Conservation (phyloP, 2,113 vertebrate genomes). For the Arenaria interpres region DNA sequence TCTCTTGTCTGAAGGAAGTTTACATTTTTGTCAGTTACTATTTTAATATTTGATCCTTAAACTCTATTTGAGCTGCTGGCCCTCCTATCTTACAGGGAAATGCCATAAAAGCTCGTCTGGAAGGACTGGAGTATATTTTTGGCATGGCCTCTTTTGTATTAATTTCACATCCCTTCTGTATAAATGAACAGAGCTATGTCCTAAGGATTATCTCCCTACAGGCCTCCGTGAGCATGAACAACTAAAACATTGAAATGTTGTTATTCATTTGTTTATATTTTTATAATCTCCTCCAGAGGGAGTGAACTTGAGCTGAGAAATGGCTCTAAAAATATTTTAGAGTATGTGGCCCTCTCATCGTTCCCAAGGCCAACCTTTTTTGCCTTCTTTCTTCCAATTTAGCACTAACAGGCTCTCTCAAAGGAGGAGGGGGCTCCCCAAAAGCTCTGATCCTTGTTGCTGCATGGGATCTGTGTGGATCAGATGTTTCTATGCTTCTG, state of each 20-base stretch:
- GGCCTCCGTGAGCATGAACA: neutral
- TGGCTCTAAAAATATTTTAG: neutral
- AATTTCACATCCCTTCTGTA: neutral
- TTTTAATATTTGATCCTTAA: neutral
- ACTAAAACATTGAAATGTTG: neutral
- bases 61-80: neutral
- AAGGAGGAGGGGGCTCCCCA: neutral
- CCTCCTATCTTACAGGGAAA: neutral
- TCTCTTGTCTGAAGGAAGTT: neutral
- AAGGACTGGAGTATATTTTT: neutral
- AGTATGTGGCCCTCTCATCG: accelerated
- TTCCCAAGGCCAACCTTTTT: neutral
- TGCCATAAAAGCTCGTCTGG: neutral
- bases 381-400: neutral
- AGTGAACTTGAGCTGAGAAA: neutral
- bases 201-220: neutral
- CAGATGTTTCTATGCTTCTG: neutral
- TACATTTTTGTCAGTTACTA: neutral
- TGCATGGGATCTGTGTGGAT: neutral
- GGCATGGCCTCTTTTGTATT: neutral
- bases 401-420: neutral
- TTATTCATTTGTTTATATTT: neutral
- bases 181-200: neutral
- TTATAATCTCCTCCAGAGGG: neutral
- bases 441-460: neutral